Base-by-base conservation (phyloP, 1,140 invertebrate species). In the Yoshiicerus persimilis region DNA sequence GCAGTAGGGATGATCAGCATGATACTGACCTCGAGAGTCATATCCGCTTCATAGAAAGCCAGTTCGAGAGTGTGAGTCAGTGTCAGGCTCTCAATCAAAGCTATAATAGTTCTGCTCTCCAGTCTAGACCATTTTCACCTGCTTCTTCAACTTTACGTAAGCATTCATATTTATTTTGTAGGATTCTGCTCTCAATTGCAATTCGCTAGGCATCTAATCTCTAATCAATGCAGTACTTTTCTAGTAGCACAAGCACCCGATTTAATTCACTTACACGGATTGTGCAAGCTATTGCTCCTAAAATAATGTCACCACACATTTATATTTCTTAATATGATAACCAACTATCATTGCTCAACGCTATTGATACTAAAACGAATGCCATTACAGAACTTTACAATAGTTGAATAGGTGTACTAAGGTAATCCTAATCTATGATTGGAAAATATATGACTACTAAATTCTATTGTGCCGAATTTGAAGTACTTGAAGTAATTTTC, bases 91-190 rank as follows among this genome's bases (percentile, higher is more conserved):
- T 80, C 34, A 80, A 80, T 80, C 75, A 80, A 34, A 36, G 75
- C 75, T 80, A 36, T 80, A 38, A 80, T 80, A 80, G 75, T 36
- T 80, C 75, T 20, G 32, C 34, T 80, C 32, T 32, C 32, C 75
- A 80, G 75, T 80, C 75, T 83, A 56, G 77, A 34, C n/a, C 36
- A 38, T 32, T 75, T 80, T 87, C 86, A 56, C 39, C 75, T 87
- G 77, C 80, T 87, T 38, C 80, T 87, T 62, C 87, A 70, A 83
- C 25, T 64, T 39, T 88, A 86, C 87, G 87, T 88, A 88, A 88
- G 87, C 62, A 39, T 38, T 85, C 32, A 47, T 27, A 86, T 47
- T n/a, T 32, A 30, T 87, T 66, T 88, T 38, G 13, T 62, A n/a
- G 20, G 56, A 32, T 84, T 38, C n/a, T 36, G 8, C 20, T 20